Base-by-base conservation (phyloP, 2,888 invertebrate species). In the Ommatoiulus sabulosus region DNA sequence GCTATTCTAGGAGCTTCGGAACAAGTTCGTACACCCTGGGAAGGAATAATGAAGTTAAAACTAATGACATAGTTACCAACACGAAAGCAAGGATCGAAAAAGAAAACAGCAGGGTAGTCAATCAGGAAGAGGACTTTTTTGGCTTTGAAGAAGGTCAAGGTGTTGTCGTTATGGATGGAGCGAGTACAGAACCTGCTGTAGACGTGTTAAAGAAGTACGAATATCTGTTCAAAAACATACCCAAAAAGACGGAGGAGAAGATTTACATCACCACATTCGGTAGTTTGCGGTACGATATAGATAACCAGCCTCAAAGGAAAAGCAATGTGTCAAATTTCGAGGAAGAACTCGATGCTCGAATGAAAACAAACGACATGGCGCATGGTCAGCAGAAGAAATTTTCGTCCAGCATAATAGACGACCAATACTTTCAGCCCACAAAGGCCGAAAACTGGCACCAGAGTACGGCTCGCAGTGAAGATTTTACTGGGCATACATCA, bases 211-310 rank as follows among this genome's bases (percentile, higher is more conserved):
- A 35, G 35, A 88, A 88, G 44, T 88, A 88, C 72, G 20, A 44
- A 15, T 43, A 8, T 20, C 43, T 88, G 7, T 35, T 86, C 17
- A 35, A 88, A 57, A 4, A 8, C 5, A 4, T 0, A 86, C 63
- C 7, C 5, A 44, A 86, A 57, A 10, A 48, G 24, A 3, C 0
- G n/a, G 52, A 72, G 35, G 89, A 89, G 20, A 72, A 87, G 20
- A n/a, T 46, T 43, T 89, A 48, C 44, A 24, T 35, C 1, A 85
- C 89, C 48, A 52, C 86, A 15, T 90, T 89, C 44, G 90, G 90
- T 2, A 44, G 24, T 12, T 80, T 90, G 43, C 44, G 90, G 12
- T 89, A 88, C 80, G 90, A 90, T 84, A 4, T 24, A 15, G 87
- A 90, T 43, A 90, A 90, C 48, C 8, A 0, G 24, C 89, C 88